Conservation (phyloP, 1,140 invertebrate genomes). For the Drosophila sturtevanti region DNA sequence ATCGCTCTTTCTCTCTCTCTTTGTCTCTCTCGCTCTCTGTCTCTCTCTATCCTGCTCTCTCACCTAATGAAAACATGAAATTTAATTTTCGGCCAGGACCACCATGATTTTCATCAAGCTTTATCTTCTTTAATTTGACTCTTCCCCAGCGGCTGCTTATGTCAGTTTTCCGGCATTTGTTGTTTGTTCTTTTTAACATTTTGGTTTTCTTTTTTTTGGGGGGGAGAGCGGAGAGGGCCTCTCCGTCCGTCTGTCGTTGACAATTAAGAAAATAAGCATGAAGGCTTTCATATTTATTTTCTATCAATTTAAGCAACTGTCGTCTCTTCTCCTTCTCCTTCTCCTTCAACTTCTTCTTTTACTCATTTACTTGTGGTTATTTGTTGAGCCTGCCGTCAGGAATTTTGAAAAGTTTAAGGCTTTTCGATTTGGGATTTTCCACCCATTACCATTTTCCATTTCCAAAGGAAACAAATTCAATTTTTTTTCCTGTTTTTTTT, state of each 20-base stretch:
- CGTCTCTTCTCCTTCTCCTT: not conserved
- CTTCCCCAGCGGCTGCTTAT: conserved; percentile 26
- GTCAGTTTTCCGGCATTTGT: conserved; percentile 22
- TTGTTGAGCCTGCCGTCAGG: not conserved
- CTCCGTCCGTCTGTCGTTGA: conserved; percentile 34
- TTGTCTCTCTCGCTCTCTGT: not conserved
- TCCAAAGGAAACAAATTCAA: not conserved
- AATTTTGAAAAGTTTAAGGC: not conserved
- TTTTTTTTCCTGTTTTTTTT: not conserved
- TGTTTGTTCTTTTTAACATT: conserved; percentile 21
- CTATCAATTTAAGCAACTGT: not conserved
- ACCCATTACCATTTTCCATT: too few relatives aligned
- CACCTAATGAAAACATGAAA: not conserved
- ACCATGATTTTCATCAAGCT: not conserved
- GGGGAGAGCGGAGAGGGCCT: too few relatives aligned
- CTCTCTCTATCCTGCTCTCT: not conserved
- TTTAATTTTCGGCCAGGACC: not conserved
- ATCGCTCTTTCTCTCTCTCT: not conserved
- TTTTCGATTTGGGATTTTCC: conserved; percentile 2
- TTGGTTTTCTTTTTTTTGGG: conserved; percentile 6
- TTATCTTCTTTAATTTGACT: conserved; percentile 15
- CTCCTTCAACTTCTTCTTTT: too few relatives aligned
- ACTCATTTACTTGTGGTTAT: too few relatives aligned
- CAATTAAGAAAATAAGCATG: conserved; percentile 47
- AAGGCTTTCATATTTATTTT: conserved; percentile 19